Evolutionary conservation across 2,113 vertebrate species (phyloP).

Genomic region (Symphodus melops): DNA sequence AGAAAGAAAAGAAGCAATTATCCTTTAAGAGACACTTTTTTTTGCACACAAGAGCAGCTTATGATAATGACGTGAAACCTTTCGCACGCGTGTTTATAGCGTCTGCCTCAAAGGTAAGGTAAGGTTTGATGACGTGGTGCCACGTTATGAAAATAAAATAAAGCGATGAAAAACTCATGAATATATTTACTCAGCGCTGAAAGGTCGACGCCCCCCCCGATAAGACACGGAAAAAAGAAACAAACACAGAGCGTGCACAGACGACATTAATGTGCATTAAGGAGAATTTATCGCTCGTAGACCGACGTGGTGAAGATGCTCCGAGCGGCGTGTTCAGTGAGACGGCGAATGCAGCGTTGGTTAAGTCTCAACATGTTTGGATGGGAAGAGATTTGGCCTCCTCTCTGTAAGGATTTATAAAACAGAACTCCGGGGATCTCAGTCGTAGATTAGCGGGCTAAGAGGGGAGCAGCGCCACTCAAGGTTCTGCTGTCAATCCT

Average conservation of each 20-base stretch:
- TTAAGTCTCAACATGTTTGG: constrained; percentile 33
- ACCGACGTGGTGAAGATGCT: constrained; percentile 28
- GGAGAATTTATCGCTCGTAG: constrained; percentile 25
- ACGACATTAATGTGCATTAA: constrained; percentile 24
- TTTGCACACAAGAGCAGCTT: constrained; percentile 18
- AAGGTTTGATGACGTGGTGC: constrained; percentile 38
- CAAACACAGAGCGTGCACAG: constrained; percentile 31
- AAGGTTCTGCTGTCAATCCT: constrained; percentile 75
- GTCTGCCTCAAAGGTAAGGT: constrained; percentile 31
- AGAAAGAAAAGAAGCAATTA: constrained; percentile 43
- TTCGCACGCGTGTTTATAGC: constrained; percentile 24
- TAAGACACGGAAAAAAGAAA: constrained; percentile 46
- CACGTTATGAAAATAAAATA: constrained; percentile 55
- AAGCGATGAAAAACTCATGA: constrained; percentile 64
- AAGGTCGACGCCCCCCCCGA: constrained; percentile 59
- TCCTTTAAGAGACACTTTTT: constrained; percentile 38
- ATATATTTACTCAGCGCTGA: constrained; percentile 61
- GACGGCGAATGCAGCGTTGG: constrained; percentile 5
- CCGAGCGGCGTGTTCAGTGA: constrained; percentile 4
- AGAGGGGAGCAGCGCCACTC: constrained; percentile 66
- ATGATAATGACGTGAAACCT: constrained; percentile 20
- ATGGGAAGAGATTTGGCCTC: constrained; percentile 24
- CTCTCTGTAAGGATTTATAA: constrained; percentile 55
- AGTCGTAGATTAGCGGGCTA: constrained; percentile 62
- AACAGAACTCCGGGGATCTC: constrained; percentile 42